Evolutionary conservation across 1,140 invertebrate genomes (phyloP), one percentile per base, ranked within the genome.

Genomic region (Hetaerina americana): DNA sequence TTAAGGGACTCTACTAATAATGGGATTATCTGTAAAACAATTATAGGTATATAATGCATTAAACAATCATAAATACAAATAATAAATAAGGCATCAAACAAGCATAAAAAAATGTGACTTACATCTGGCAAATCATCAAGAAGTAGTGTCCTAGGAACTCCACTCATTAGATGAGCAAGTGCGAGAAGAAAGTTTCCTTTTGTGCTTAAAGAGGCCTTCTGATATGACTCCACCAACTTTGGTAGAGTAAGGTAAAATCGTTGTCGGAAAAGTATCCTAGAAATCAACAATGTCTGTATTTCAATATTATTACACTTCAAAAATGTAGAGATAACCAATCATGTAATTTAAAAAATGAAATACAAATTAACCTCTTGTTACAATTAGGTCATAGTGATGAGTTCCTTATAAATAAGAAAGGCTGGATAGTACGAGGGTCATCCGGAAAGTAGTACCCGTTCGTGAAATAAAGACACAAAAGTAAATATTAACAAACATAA

Each of bases 1-100:
- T 87, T 85, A 27, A 92, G 77, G 72, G 85, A 86, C 73, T 89
- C 85, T 49, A 90, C 82, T n/a, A 91, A 80, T 74, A 91, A 77
- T 66, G 87, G 86, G 26, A 87, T 81, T 69, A 89, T 81, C 87
- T 92, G 81, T 74, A 83, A 84, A 71, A 74, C 72, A 75, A 75
- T 76, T 69, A 76, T 27, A 66, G 70, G 57, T 26, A 3, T 75
- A 57, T 57, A 76, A 75, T 66, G 69, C 6, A 27, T 70, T 18
- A 68, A 24, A 25, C 24, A 71, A 66, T 27, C 73, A 18, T n/a
- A 22, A 22, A 72, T 71, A 74, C 27, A n/a, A 69, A 70, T 27
- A 27, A 24, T 22, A 68, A 8, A 70, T 68, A 72, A 66, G 66
- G 5, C 26, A 24, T 26, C 22, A 29, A 67, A 15, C 27, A 49